Evolutionary conservation across 2,113 vertebrate species (phyloP), one percentile per base, ranked within the genome.

Genomic region (Epinephelus moara): DNA sequence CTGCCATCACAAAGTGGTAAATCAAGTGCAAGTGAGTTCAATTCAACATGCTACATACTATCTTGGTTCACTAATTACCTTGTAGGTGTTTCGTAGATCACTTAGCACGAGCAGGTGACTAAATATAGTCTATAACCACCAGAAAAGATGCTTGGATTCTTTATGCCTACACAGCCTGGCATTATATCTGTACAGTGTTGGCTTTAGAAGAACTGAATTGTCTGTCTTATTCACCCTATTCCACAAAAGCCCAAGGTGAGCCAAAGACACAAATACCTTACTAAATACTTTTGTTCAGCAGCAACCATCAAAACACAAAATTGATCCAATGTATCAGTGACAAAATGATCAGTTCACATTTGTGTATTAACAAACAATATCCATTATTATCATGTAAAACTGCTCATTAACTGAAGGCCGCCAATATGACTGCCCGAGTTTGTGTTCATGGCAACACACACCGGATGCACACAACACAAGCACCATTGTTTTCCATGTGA

Each of bases 41-140:
- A 11, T 67, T 40, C 11, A 40, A 40, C 52, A 53, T 4, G 15
- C 37, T 50, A 4, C 78, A 27, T 25, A 9, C 55, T 10, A 2
- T 62, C 61, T 61, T 50, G 78, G 67, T 52, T 71, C 64, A 49
- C 15, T 77, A 55, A 67, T 56, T 60, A 76, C 11, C n/a, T 45
- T 66, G 52, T 25, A 50, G 21, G 55, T 66, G 72, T 60, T 59
- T 49, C 47, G 40, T 18, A 61, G 55, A 81, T 72, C 61, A 68
- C 33, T 60, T 53, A 68, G 53, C 40, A 57, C 57, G 47, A 63
- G 60, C 57, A 64, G 63, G 9, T 62, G 70, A 61, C 60, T 75
- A 71, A 75, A 66, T 59, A 66, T 37, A 45, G 57, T 12, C 19
- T 27, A 17, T 6, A 81, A 23, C 30, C 19, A 62, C 8, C 27